phyloP scores from a whole-genome alignment of 2,797 vertebrate genomes.

The Chiroxiphia lanceolata region DNA sequence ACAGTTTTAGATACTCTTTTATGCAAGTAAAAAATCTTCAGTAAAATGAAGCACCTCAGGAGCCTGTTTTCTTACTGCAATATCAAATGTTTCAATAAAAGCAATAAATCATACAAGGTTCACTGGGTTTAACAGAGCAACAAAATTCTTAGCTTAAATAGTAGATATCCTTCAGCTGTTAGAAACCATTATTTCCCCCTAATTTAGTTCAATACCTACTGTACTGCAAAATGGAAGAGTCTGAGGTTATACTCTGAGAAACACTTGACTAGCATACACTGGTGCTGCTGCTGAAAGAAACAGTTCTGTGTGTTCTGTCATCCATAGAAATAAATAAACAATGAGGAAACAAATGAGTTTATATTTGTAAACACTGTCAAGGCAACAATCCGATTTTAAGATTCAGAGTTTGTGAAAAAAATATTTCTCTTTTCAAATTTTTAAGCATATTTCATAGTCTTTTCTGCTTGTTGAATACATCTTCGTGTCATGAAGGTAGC shows the following conservation, averaged over 20 bases:
- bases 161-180: background rate
- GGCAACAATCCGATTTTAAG: background rate
- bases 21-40: background rate
- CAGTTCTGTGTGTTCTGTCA: background rate
- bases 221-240: background rate
- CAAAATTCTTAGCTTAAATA: background rate
- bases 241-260: background rate
- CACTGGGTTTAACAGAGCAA: background rate
- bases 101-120: background rate
- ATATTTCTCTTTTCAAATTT: background rate
- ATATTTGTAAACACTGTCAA: background rate
- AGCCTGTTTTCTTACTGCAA: background rate
- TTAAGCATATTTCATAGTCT: background rate
- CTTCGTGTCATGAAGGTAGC: background rate
- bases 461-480: background rate
- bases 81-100: background rate
- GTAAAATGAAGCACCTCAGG: background rate
- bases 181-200: background rate
- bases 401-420: background rate
- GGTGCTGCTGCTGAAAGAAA: background rate
- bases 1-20: background rate
- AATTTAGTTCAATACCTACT: background rate
- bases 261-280: background rate
- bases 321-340: background rate
- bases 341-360: background rate